Conservation (phyloP, 2,797 vertebrate genomes). For the Petrocephalus schoutedeni region DNA sequence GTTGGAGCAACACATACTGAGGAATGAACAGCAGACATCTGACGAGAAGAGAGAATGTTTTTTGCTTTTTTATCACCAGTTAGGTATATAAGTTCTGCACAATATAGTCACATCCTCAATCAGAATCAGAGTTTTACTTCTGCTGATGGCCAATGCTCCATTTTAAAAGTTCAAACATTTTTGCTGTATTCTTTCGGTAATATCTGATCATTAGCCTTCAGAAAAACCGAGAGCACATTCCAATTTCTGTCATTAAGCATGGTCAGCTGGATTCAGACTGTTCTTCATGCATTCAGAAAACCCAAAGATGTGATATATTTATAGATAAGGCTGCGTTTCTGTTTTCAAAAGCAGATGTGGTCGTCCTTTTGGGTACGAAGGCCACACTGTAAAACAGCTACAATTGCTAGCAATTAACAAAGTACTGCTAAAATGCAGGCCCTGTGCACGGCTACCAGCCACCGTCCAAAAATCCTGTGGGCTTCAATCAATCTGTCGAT, state of each 20-base stretch:
- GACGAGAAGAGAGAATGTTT: constrained; percentile 7
- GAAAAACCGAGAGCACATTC: neutral
- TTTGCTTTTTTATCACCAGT: constrained; percentile 34
- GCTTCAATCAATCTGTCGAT: neutral
- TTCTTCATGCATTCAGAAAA: neutral
- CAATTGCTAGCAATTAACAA: neutral
- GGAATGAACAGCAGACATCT: constrained; percentile 54
- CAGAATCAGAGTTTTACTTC: neutral
- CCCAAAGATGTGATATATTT: neutral
- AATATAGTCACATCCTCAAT: neutral
- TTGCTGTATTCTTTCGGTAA: neutral
- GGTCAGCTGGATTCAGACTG: neutral
- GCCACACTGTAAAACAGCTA: neutral
- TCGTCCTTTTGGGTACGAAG: neutral
- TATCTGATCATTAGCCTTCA: neutral
- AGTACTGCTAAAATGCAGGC: neutral
- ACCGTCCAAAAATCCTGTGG: neutral
- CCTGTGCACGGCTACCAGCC: neutral
- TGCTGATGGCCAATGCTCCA: neutral
- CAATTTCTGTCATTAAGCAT: neutral
- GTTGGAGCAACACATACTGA: constrained; percentile 45
- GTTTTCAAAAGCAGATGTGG: neutral
- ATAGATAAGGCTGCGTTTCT: neutral
- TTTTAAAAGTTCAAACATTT: neutral
- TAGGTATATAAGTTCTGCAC: constrained; percentile 7